phyloP scores from a whole-genome alignment of 2,113 vertebrate genomes.

The Calcarius ornatus region DNA sequence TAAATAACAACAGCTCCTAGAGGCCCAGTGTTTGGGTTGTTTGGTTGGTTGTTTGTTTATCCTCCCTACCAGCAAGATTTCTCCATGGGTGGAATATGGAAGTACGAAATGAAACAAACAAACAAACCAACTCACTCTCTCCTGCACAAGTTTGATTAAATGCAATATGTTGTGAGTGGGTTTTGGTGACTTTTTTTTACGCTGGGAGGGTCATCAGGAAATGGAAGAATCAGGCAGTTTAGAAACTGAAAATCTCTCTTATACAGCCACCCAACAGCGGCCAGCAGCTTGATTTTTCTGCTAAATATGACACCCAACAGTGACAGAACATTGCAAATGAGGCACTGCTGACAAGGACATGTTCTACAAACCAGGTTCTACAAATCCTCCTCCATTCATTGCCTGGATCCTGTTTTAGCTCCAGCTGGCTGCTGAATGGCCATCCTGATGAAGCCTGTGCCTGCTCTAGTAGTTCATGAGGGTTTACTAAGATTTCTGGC shows the following conservation, averaged over 20 bases:
- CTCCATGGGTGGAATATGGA: slow-evolving; percentile 55
- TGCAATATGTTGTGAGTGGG: background rate
- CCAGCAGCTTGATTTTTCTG: background rate
- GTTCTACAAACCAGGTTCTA: background rate
- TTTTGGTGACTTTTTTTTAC: background rate
- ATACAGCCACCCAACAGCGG: accelerated
- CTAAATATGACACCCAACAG: background rate
- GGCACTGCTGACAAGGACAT: background rate
- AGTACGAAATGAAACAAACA: slow-evolving; percentile 39
- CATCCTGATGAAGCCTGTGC: accelerated
- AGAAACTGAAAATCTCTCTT: background rate
- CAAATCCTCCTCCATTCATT: background rate
- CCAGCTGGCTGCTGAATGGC: background rate
- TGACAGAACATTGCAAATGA: accelerated
- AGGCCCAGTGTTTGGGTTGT: slow-evolving; percentile 56
- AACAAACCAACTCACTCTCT: background rate
- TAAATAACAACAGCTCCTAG: slow-evolving; percentile 63
- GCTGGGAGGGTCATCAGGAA: background rate
- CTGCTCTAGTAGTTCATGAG: accelerated
- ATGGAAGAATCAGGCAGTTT: background rate
- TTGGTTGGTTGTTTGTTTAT: slow-evolving; percentile 54
- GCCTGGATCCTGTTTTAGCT: background rate
- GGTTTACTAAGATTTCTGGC: background rate
- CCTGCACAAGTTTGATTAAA: slow-evolving; percentile 23
- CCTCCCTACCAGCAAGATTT: slow-evolving; percentile 59